Evolutionary conservation across 2,888 invertebrate genomes (phyloP), one percentile per base, ranked within the genome.

Genomic region (Philopedon plagiatum): DNA sequence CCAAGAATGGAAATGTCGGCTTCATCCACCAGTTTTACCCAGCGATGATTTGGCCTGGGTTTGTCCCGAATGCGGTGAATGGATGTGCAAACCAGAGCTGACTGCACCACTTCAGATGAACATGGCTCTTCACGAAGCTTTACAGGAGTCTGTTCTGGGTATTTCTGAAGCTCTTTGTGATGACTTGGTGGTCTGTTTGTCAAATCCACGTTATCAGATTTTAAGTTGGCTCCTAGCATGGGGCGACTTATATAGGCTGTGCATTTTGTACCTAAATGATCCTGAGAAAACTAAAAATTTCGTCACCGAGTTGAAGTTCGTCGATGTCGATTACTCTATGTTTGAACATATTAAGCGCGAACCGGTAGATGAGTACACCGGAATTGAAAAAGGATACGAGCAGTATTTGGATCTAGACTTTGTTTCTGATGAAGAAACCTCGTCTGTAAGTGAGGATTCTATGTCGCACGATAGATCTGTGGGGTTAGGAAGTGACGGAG

Each of bases 221-320:
- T 86, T 94, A 1, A 91, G 90, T 5, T 94, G 93, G 93, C 88
- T 90, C 64, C 86, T 91, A 9, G 87, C 88, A 34, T 91, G 91
- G 90, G 82, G 83, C 46, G 88, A 90, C 75, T 82, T 90, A 61
- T 87, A 87, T 63, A 78, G 83, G n/a, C 81, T 89, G n/a, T 91
- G 90, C 81, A 86, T 88, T 71, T 85, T 87, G 76, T 90, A 90
- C 78, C 80, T 90, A 34, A 86, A 88, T 70, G 87, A 88, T 76
- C 87, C 87, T 2, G 87, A 87, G 71, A 89, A 91, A 60, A 91
- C 91, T 18, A 88, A 90, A 44, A 90, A 90, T 46, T 86, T 90
- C 15, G 90, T 91, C 41, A 92, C 91, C 0, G 93, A 93, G 81
- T 86, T 93, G n/a, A 92, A 92, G 81, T 93, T 90, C 81, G 86